These are phyloP conservation scores for Hirtodrosophila cameraria DNA, from an alignment of 2,888 invertebrate species.

Conservation along the genomic window DNA sequence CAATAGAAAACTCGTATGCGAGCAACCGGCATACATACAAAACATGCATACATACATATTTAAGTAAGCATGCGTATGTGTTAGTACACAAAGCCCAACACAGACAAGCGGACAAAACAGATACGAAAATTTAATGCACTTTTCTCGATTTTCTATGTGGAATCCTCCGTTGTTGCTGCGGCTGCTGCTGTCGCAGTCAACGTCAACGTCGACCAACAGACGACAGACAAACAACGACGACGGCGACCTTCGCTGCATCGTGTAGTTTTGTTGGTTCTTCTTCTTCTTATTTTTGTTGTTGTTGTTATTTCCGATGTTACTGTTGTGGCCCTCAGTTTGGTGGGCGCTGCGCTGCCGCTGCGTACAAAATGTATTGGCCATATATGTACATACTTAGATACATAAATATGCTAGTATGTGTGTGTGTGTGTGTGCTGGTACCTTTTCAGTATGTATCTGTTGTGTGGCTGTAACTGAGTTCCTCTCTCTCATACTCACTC, in stretches of 20 bases:
- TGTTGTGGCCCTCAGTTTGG: slow-evolving; percentile 71
- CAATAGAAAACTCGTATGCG: slow-evolving; percentile 47
- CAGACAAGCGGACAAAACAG: slow-evolving; percentile 33
- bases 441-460: slow-evolving; percentile 60
- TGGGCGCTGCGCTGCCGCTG: slow-evolving; percentile 58
- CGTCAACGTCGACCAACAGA: slow-evolving; percentile 37
- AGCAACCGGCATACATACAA: slow-evolving; percentile 37
- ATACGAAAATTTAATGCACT: slow-evolving; percentile 74
- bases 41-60: not conserved
- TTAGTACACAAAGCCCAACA: slow-evolving; percentile 8
- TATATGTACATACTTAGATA: slow-evolving; percentile 16
- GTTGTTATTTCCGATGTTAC: slow-evolving; percentile 34
- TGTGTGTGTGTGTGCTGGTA: slow-evolving; percentile 21
- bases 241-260: slow-evolving; percentile 71
- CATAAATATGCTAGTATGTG: slow-evolving; percentile 7
- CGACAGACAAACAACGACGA: slow-evolving; percentile 40
- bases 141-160: slow-evolving; percentile 75
- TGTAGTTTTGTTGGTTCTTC: slow-evolving; percentile 44
- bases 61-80: not conserved
- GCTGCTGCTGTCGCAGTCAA: slow-evolving; percentile 24
- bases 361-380: slow-evolving; percentile 71
- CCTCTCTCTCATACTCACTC: slow-evolving; percentile 34
- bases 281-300: slow-evolving; percentile 21
- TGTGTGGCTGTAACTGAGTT: slow-evolving; percentile 54
- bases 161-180: slow-evolving; percentile 50